A percentile compares a stretch with the other conserved stretches of the same genome.
phyloP scores from a whole-genome alignment of 1,140 invertebrate species.

The Diploscapter pachys region DNA sequence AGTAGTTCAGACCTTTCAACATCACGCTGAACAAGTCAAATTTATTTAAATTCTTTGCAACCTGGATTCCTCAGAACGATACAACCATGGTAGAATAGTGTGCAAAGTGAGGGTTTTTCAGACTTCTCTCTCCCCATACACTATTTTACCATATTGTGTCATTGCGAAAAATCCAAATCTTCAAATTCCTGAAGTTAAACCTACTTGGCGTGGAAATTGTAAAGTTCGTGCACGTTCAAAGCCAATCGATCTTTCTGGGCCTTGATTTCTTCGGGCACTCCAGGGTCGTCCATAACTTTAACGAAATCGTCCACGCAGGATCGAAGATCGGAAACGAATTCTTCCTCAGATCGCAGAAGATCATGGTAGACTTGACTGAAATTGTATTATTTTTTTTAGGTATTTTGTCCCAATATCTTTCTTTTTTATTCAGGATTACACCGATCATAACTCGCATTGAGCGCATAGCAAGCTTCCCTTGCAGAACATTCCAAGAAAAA shows the following conservation, averaged over 20 bases:
- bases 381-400: conserved; percentile 24
- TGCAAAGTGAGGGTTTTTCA: no score
- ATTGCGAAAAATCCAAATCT: no score
- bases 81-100: no score
- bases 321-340: conserved; percentile 84
- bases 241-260: conserved; percentile 84
- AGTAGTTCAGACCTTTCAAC: conserved; percentile 86
- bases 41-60: conserved; percentile 38
- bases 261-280: conserved; percentile 73
- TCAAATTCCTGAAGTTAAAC: conserved; percentile 1
- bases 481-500: no score
- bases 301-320: conserved; percentile 79
- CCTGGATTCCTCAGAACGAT: no score
- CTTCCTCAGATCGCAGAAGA: conserved; percentile 89
- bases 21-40: conserved; percentile 71
- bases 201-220: conserved; percentile 90
- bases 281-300: conserved; percentile 69
- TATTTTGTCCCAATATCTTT: no score
- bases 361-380: conserved; percentile 84
- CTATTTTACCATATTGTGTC: no score
- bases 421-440: no score
- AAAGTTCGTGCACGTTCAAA: conserved; percentile 83
- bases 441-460: no score
- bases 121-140: no score
- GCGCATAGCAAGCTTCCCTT: no score